These are phyloP conservation scores for Pelochelys cantorii DNA, from an alignment of 2,797 vertebrate species.

Conservation along the genomic window DNA sequence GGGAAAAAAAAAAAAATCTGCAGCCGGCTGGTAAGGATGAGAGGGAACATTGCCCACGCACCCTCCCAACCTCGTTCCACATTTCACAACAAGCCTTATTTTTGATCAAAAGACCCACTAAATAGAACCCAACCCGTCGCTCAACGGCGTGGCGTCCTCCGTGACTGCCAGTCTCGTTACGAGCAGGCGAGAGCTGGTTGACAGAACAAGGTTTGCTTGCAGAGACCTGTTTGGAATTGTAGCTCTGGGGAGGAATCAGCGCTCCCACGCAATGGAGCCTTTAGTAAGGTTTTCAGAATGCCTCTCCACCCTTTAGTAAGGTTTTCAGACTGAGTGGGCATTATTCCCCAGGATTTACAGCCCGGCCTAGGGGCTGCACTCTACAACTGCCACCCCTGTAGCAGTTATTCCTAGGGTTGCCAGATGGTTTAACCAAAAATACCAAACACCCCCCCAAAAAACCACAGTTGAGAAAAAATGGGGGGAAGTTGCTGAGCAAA, in stretches of 20 bases:
- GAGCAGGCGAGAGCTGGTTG: not conserved
- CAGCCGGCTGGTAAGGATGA: too few species aligned
- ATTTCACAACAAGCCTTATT: not conserved
- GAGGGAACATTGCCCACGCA: not conserved
- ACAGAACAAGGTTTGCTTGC: not conserved
- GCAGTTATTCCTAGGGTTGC: too few species aligned
- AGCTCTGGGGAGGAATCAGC: not conserved
- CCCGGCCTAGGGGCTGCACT: accelerated
- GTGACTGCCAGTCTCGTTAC: not conserved
- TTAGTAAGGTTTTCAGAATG: not conserved
- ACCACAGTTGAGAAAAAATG: too few species aligned
- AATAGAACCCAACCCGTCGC: accelerated
- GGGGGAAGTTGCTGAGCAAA: too few species aligned
- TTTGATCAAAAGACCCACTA: accelerated
- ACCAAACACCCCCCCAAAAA: too few species aligned
- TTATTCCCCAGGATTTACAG: not conserved
- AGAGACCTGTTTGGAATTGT: not conserved
- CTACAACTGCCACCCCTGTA: not conserved
- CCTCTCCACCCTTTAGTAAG: not conserved
- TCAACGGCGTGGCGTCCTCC: accelerated
- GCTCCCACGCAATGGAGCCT: not conserved
- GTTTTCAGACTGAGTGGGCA: not conserved
- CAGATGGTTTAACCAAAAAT: too few species aligned
- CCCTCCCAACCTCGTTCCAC: not conserved
- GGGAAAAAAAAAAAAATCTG: too few species aligned